Conservation (phyloP, 2,113 vertebrate species). For the Ancistrus triradiatus region DNA sequence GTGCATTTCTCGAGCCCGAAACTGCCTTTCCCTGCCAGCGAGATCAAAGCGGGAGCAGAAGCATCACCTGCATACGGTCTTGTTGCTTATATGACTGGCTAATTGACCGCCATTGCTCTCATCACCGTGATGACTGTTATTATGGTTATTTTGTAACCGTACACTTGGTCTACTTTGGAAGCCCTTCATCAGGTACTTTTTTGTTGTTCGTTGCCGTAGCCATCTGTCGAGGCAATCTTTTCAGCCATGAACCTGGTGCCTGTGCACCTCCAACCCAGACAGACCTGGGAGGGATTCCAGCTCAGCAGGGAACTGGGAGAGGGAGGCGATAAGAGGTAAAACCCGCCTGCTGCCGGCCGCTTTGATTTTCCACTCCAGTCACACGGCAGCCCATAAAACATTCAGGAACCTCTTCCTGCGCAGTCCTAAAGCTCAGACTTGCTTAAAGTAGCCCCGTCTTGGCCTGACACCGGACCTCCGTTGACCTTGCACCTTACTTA, state of each 20-base stretch:
- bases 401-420: constrained; percentile 23
- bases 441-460: neutral
- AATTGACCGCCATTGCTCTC: constrained; percentile 52
- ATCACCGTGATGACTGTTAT: constrained; percentile 19
- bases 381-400: constrained; percentile 34
- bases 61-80: constrained; percentile 72
- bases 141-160: constrained; percentile 17
- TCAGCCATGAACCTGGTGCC: constrained; percentile 23
- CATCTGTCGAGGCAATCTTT: constrained; percentile 32
- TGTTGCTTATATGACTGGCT: constrained; percentile 83
- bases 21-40: constrained; percentile 77
- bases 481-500: constrained; percentile 50
- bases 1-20: too few relatives aligned
- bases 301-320: constrained; percentile 11
- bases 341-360: constrained; percentile 37
- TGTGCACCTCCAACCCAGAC: constrained; percentile 22
- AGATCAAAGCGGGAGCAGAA: constrained; percentile 76
- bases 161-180: neutral
- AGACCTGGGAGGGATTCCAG: constrained; percentile 24
- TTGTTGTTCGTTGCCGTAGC: constrained; percentile 1
- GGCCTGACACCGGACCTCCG: constrained; percentile 40
- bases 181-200: neutral
- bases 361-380: constrained; percentile 42
- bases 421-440: constrained; percentile 12
- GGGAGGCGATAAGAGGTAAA: neutral